Conservation (phyloP, 2,113 vertebrate genomes). For the human region GRCh38 chr20:17559001-17559500, state of each 20-base stretch:
- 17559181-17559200: not conserved
- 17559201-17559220: not conserved
- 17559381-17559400: not conserved
- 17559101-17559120: not conserved
- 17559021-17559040: not conserved
- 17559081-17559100: not conserved
- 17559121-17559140: not conserved
- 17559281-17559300: not conserved
- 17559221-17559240: not conserved
- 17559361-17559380: not conserved
- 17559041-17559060: not conserved
- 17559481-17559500: not conserved
- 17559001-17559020: not conserved
- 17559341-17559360: not conserved
- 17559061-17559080: not conserved
- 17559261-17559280: not conserved
- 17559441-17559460: not conserved
- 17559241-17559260: too few species aligned
- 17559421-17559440: not conserved
- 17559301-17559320: conserved; percentile 31
- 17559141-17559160: not conserved
- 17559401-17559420: too few species aligned
- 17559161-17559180: not conserved
- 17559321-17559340: not conserved
- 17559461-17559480: not conserved